Conservation (phyloP, 2,113 vertebrate genomes). For the Cichladusa arquata region DNA sequence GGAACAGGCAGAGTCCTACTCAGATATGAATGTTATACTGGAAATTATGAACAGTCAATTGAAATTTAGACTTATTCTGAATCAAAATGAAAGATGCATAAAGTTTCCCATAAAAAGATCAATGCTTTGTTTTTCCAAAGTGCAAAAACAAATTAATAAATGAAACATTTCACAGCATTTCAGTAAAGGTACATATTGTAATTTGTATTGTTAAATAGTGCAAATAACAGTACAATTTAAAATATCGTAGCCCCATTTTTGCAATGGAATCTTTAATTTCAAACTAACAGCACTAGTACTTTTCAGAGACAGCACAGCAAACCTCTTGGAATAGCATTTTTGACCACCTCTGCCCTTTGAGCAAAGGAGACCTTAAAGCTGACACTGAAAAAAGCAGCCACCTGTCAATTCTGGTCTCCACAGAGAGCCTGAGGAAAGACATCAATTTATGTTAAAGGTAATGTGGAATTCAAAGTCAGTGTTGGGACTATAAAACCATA, state of each 20-base stretch:
- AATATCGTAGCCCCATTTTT: neutral
- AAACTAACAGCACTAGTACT: neutral
- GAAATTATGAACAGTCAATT: neutral
- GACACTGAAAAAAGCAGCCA: neutral
- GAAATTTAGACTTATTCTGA: slow-evolving; percentile 18
- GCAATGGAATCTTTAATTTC: neutral
- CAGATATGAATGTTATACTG: neutral
- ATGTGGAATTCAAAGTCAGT: slow-evolving; percentile 2
- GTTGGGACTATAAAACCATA: neutral
- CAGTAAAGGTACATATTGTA: neutral
- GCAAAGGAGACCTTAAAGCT: neutral
- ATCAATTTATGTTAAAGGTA: neutral
- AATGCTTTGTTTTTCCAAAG: neutral
- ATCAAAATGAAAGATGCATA: neutral
- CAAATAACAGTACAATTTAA: neutral
- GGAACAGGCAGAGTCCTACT: neutral
- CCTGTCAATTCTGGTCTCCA: neutral
- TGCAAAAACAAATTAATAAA: neutral
- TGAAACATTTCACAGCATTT: slow-evolving; percentile 6
- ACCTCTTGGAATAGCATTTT: neutral
- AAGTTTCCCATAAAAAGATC: neutral
- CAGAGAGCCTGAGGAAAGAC: neutral
- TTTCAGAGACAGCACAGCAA: neutral
- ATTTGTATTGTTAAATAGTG: neutral
- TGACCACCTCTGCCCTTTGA: neutral